These are phyloP conservation scores for Bovichtus variegatus DNA, from an alignment of 2,797 vertebrate genomes.

Conservation along the genomic window DNA sequence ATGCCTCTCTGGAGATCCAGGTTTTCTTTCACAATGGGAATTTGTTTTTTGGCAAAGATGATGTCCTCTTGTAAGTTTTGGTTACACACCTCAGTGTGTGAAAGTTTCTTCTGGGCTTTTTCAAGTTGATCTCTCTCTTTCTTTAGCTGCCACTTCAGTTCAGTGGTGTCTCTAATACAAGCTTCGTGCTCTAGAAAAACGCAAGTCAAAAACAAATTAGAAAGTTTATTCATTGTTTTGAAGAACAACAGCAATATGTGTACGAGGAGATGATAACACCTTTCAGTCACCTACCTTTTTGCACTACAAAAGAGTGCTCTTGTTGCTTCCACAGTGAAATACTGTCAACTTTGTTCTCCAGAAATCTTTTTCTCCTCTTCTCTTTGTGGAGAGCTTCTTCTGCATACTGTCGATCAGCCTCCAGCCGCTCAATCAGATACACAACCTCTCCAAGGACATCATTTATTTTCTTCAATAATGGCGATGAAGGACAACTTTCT, in stretches of 20 bases:
- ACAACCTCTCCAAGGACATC: slow-evolving; percentile 86
- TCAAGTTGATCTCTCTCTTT: slow-evolving; percentile 63
- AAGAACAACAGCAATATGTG: not conserved
- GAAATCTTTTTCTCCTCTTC: slow-evolving; percentile 75
- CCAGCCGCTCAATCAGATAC: slow-evolving; percentile 88
- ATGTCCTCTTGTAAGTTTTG: slow-evolving; percentile 74
- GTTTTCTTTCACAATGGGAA: slow-evolving; percentile 81
- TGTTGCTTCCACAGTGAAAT: slow-evolving; percentile 87
- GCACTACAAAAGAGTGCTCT: slow-evolving; percentile 83
- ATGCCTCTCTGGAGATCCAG: slow-evolving; percentile 52
- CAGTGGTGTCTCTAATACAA: slow-evolving; percentile 75
- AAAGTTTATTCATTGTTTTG: slow-evolving; percentile 14
- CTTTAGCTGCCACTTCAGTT: slow-evolving; percentile 81
- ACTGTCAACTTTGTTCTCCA: slow-evolving; percentile 81
- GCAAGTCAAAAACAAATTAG: slow-evolving; percentile 2
- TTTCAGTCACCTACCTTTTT: slow-evolving; percentile 82
- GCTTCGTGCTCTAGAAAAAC: slow-evolving; percentile 70
- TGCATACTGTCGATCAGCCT: slow-evolving; percentile 88
- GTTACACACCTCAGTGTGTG: slow-evolving; percentile 70
- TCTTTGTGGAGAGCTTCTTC: slow-evolving; percentile 86
- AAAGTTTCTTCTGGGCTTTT: slow-evolving; percentile 66
- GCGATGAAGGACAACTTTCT: slow-evolving; percentile 72
- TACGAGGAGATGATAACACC: not conserved
- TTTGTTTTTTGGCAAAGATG: slow-evolving; percentile 80
- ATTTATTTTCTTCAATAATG: slow-evolving; percentile 85